Evolutionary conservation across 2,888 invertebrate species (phyloP), one percentile per base, ranked within the genome.

Genomic region (Apocheima hispidaria): DNA sequence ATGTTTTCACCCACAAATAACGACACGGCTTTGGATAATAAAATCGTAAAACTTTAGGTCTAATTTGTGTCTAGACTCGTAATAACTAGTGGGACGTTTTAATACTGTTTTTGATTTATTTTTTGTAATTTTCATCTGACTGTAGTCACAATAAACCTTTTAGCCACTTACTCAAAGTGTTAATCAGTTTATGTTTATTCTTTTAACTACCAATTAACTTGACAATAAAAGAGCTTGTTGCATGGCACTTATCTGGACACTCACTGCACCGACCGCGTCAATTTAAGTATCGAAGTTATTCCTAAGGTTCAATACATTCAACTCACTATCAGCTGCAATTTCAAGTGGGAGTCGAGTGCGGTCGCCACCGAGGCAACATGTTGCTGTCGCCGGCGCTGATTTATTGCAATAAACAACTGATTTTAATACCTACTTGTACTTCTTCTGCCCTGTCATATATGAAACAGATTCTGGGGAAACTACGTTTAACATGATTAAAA

Each of bases 321-420:
- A n/a, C n/a, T 46, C n/a, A 18, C 14, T 56, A 44, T 55, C 56
- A 51, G 28, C 44, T 54, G 35, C 58, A 26, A 54, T 58, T 16
- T 30, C 51, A 43, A 66, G 63, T 66, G 60, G 44, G 51, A 35
- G 49, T 58, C 57, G 59, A 66, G 73, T 59, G 63, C 64, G 65
- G 56, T 61, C 68, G 60, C 18, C 68, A 60, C 18, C 18, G 18
- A 36, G 36, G 38, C 48, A 48, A 46, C 49, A 44, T 61, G 62
- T 55, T 48, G 60, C 61, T 66, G 70, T 65, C 70, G 56, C 41
- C 61, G 3, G 10, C 26, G 53, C 77, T 82, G 87, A 88, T 88
- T 87, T 88, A 88, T 86, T 70, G 76, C 74, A 75, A 84, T 83
- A 81, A 78, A 75, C 79, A 81, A 81, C 78, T 77, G 77, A 81